Percentiles rank a stretch among this genome's conserved stretches.
Evolutionary conservation across 2,113 vertebrate genomes (phyloP).

Genomic region (Spea multiplicata): DNA sequence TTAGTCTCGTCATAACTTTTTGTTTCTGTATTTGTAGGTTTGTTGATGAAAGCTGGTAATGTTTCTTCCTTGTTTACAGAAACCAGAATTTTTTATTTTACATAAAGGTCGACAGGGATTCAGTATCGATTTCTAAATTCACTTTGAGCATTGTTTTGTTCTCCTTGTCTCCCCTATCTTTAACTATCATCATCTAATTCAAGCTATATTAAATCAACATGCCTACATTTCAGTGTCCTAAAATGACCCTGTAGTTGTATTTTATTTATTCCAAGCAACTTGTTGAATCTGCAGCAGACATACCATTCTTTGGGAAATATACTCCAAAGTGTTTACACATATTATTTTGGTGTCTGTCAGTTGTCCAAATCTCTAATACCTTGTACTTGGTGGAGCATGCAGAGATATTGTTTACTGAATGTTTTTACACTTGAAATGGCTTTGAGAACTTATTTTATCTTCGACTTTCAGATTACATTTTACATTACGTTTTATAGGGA

Average conservation of each 20-base stretch:
- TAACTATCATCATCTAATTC: too few relatives aligned
- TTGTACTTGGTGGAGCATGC: background rate
- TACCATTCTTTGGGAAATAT: background rate
- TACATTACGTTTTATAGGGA: too few relatives aligned
- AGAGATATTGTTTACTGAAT: slow-evolving; percentile 1
- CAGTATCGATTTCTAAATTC: too few relatives aligned
- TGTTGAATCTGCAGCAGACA: background rate
- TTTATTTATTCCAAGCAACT: slow-evolving; percentile 6
- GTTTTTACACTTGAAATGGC: background rate
- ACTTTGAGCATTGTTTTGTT: too few relatives aligned
- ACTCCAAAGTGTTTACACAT: background rate
- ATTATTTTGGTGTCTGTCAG: background rate
- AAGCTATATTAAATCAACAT: slow-evolving; percentile 8
- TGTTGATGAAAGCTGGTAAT: too few relatives aligned
- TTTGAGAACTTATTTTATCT: background rate
- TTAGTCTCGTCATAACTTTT: too few relatives aligned
- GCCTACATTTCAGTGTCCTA: background rate
- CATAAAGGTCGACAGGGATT: too few relatives aligned
- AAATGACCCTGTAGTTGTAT: background rate
- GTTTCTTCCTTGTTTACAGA: too few relatives aligned
- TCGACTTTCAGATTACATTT: too few relatives aligned
- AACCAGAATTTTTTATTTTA: too few relatives aligned
- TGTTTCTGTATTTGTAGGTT: too few relatives aligned
- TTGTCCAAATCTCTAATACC: background rate
- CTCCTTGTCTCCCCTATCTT: too few relatives aligned